Conservation (phyloP, 2,797 vertebrate species). For the Sebastes melanostomus region DNA sequence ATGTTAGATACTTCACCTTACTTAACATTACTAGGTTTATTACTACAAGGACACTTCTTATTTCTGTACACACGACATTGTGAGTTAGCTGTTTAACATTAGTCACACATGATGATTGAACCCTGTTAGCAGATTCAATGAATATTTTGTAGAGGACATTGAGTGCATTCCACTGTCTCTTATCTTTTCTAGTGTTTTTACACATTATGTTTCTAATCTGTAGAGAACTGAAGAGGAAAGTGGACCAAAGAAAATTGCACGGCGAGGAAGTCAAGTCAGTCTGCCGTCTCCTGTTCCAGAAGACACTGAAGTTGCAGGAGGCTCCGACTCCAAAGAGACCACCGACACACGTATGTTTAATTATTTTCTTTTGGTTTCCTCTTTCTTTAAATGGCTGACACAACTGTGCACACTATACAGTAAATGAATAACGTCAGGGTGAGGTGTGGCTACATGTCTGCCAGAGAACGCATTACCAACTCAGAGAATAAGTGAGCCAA, state of each 20-base stretch:
- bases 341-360: conserved; percentile 32
- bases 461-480: neutral
- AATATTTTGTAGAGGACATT: neutral
- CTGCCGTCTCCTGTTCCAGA: conserved; percentile 23
- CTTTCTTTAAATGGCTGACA: neutral
- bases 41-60: neutral
- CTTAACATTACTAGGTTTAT: neutral
- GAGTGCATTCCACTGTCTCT: neutral
- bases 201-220: conserved; percentile 18
- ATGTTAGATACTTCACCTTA: neutral
- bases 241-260: conserved; percentile 49
- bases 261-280: conserved; percentile 70
- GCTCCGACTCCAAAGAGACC: conserved; percentile 25
- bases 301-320: conserved; percentile 23
- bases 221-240: conserved; percentile 71
- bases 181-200: neutral
- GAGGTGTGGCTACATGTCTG: neutral
- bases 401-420: neutral
- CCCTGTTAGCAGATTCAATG: neutral
- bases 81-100: neutral
- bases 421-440: neutral
- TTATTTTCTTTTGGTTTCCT: neutral
- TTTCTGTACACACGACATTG: neutral
- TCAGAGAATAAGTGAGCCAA: neutral
- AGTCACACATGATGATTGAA: neutral